Evolutionary conservation across 2,113 vertebrate genomes (phyloP).

Genomic region (Prionailurus viverrinus): DNA sequence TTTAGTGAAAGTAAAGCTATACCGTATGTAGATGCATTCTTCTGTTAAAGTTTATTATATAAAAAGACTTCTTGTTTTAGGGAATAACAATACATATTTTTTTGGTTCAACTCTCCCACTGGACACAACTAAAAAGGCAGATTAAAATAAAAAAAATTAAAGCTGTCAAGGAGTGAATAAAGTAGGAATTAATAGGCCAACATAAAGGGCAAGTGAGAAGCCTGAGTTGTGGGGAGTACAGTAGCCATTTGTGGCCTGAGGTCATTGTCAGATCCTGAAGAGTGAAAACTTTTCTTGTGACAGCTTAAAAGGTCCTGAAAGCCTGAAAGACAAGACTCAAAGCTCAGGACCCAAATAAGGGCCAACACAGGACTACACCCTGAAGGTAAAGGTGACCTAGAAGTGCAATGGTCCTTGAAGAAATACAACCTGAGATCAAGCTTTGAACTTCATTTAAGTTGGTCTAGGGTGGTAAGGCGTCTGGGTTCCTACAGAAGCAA

Average conservation of each 20-base stretch:
- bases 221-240: not conserved
- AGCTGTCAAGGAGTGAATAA: not conserved
- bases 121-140: not conserved
- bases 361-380: not conserved
- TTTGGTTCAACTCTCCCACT: not conserved
- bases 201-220: not conserved
- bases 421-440: not conserved
- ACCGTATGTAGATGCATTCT: not conserved
- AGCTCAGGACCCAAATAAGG: not conserved
- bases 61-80: not conserved
- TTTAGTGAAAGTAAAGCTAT: not conserved
- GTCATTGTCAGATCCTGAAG: not conserved
- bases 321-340: not conserved
- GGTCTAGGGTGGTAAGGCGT: not conserved
- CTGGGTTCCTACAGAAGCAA: not conserved
- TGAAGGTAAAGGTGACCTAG: not conserved
- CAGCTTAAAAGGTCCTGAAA: not conserved
- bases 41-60: not conserved
- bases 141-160: not conserved
- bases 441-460: not conserved
- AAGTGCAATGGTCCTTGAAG: not conserved
- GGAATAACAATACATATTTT: not conserved
- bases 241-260: not conserved
- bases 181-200: not conserved
- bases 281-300: conserved; percentile 9